Base-by-base conservation (phyloP, 2,113 vertebrate genomes). In the Cathartes aura region DNA sequence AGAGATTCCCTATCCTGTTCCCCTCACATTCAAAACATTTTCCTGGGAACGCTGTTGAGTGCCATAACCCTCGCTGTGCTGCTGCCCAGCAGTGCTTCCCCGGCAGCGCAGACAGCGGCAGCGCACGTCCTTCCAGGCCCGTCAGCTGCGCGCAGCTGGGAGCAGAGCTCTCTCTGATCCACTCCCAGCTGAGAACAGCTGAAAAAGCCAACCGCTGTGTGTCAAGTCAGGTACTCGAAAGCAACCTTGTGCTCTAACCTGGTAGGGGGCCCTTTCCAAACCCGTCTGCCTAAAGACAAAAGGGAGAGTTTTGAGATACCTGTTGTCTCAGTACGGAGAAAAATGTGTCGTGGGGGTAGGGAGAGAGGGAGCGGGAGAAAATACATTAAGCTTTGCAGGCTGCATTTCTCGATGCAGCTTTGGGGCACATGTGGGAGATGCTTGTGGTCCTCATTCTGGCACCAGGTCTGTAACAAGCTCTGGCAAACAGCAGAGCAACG, bases 61-160 rank as follows among this genome's bases (percentile, higher is more conserved):
- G 93, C 93, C 86, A 34, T 36, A 10, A 15, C 63, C 45, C 47
- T 21, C 5, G 36, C 80, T 5, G 27, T 48, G 60, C 52, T 76
- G 53, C 64, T 38, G 34, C 38, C 27, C 4, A 8, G 40, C 50
- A 15, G 42, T 4, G 30, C 86, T 19, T 24, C 27, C 47, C 12
- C 3, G 0, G 48, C 23, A 55, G 67, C 24, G 26, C 53, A 16
- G 78, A 14, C 19, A 4, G 43, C 24, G 9, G 62, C 3, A 2
- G 36, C 62, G 6, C 1, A 3, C 24, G 24, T 63, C 89, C 76
- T 76, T 29, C 36, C 16, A 11, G 8, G 68, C 62, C 9, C 6
- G 21, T 82, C 94, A 95, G 97, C 97, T 95, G 94, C 3, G 63
- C 78, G 18, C 96, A 96, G 96, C 93, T 96, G 90, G 97, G 94